Evolutionary conservation across 2,888 invertebrate genomes (phyloP).

Genomic region (Allygus modestus): DNA sequence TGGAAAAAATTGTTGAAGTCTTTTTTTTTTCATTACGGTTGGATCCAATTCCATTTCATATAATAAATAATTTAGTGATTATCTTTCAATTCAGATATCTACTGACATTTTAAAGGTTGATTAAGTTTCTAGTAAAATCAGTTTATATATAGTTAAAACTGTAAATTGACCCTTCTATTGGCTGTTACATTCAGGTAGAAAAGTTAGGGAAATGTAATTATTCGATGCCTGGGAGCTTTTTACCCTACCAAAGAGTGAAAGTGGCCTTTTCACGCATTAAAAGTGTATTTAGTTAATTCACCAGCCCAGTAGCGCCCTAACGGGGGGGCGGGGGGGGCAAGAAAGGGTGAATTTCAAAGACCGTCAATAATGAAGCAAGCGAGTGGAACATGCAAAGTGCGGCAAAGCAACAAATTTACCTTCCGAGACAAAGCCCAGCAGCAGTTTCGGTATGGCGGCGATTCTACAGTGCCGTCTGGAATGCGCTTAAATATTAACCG

Average conservation of each 20-base stretch:
- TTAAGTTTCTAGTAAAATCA: too few species aligned
- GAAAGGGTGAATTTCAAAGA: slow-evolving; percentile 54
- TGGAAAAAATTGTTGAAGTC: too few species aligned
- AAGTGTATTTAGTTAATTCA: slow-evolving; percentile 31
- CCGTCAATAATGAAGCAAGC: slow-evolving; percentile 42
- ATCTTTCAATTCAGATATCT: too few species aligned
- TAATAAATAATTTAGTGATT: too few species aligned
- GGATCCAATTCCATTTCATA: too few species aligned
- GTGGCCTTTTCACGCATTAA: slow-evolving; percentile 38
- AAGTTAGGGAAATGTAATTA: too few species aligned
- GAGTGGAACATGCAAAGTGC: slow-evolving; percentile 38
- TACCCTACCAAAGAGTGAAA: not conserved
- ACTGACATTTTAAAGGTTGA: too few species aligned
- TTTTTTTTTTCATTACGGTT: too few species aligned
- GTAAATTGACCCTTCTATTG: too few species aligned
- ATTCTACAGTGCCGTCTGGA: slow-evolving; percentile 4
- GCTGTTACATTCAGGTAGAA: too few species aligned
- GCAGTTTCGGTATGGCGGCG: not conserved
- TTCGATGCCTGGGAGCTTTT: too few species aligned
- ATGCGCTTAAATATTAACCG: slow-evolving; percentile 44
- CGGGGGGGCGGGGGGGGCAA: not conserved
- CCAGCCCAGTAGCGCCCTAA: not conserved
- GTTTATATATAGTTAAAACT: too few species aligned
- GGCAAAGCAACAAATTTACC: slow-evolving; percentile 32
- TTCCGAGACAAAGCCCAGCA: not conserved